Evolutionary conservation across 2,888 invertebrate genomes (phyloP).

Genomic region (Xylocampa areola): DNA sequence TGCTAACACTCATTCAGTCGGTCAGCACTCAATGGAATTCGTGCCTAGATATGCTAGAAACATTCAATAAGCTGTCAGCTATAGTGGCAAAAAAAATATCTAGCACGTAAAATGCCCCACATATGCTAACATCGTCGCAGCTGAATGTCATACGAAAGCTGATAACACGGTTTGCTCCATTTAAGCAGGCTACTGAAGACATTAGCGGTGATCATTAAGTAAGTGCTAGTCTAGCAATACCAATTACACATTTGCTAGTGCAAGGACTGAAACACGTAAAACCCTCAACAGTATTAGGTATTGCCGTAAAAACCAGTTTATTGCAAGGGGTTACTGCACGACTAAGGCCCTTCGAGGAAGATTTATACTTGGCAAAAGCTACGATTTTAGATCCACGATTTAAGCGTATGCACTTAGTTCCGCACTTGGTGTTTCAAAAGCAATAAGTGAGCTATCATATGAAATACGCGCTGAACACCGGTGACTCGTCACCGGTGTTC

Average conservation of each 20-base stretch:
- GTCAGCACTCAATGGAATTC: slow-evolving; percentile 64
- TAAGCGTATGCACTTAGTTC: slow-evolving; percentile 49
- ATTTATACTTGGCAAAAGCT: slow-evolving; percentile 43
- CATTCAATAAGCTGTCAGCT: slow-evolving; percentile 56
- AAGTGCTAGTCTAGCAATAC: slow-evolving; percentile 55
- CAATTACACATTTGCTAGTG: slow-evolving; percentile 43
- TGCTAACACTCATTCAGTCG: slow-evolving; percentile 60
- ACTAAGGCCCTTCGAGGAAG: slow-evolving; percentile 28
- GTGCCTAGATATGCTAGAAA: slow-evolving; percentile 60
- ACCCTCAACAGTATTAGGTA: slow-evolving; percentile 28
- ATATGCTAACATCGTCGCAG: slow-evolving; percentile 54
- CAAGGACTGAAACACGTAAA: slow-evolving; percentile 36
- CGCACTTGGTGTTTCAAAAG: slow-evolving; percentile 11
- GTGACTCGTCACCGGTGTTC: too few species aligned
- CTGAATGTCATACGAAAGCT: slow-evolving; percentile 48
- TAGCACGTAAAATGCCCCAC: slow-evolving; percentile 46
- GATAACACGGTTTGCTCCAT: slow-evolving; percentile 50
- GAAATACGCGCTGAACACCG: slow-evolving; percentile 24
- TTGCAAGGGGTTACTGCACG: neutral
- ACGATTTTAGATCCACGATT: slow-evolving; percentile 56
- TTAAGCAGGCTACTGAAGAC: slow-evolving; percentile 57
- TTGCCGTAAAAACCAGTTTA: slow-evolving; percentile 1
- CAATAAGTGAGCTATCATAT: slow-evolving; percentile 7
- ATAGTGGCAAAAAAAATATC: slow-evolving; percentile 56
- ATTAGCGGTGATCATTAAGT: slow-evolving; percentile 57